Evolutionary conservation across 2,113 vertebrate genomes (phyloP).

Genomic region (Neopipo cinnamomea): DNA sequence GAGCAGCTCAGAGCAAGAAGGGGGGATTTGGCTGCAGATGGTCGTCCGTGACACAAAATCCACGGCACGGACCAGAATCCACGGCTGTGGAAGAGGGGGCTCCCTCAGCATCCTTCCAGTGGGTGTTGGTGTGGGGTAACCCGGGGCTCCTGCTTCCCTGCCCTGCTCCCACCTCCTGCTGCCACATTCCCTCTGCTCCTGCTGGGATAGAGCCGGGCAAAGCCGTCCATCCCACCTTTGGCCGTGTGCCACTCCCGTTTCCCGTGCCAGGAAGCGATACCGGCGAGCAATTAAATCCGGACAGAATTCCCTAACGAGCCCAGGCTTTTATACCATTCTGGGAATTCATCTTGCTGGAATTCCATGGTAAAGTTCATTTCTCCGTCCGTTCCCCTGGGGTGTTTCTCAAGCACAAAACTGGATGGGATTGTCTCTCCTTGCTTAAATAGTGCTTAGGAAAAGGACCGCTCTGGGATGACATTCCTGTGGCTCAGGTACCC

Average conservation of each 20-base stretch:
- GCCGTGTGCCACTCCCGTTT: not conserved
- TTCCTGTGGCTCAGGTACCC: accelerated
- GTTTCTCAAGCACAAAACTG: not conserved
- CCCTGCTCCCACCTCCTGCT: not conserved
- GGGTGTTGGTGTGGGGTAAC: too few species aligned
- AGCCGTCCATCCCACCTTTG: not conserved
- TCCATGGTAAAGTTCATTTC: not conserved
- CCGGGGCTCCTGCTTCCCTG: not conserved
- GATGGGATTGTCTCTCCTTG: not conserved
- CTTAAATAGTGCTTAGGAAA: not conserved
- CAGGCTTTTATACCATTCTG: not conserved
- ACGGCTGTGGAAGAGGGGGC: not conserved
- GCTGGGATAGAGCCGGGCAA: not conserved
- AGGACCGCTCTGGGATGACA: not conserved
- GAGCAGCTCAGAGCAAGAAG: not conserved
- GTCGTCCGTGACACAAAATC: not conserved
- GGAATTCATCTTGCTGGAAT: not conserved
- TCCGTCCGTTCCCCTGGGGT: accelerated
- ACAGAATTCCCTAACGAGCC: not conserved
- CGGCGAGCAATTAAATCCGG: not conserved
- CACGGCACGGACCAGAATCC: not conserved
- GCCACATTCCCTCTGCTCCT: not conserved
- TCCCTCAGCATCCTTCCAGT: not conserved
- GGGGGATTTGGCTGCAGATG: not conserved
- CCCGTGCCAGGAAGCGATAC: not conserved